Percentiles rank a stretch among this genome's conserved stretches.
Evolutionary conservation across 2,113 vertebrate genomes (phyloP).

Genomic region (Dromaius novaehollandiae): DNA sequence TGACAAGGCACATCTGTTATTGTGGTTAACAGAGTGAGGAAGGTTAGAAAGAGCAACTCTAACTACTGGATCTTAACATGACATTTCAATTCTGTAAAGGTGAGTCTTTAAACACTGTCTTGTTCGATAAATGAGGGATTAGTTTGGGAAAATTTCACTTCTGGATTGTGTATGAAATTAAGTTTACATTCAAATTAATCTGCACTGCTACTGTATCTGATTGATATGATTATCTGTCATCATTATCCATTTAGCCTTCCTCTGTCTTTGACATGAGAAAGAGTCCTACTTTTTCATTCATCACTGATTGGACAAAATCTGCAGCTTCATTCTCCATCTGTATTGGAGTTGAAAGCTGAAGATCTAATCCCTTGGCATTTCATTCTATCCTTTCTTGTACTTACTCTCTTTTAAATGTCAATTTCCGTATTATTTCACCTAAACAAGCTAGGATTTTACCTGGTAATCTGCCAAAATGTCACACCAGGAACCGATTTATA

Average conservation of each 20-base stretch:
- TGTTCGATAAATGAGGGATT: neutral
- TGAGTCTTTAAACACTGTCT: neutral
- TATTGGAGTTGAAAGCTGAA: neutral
- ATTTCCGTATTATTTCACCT: neutral
- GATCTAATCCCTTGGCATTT: neutral
- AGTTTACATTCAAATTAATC: constrained; percentile 27
- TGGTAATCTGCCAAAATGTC: neutral
- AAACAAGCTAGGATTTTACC: neutral
- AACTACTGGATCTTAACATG: neutral
- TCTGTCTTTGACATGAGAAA: neutral
- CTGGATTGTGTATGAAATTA: constrained; percentile 3
- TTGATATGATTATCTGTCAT: neutral
- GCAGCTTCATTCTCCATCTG: neutral
- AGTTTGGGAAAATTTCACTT: neutral
- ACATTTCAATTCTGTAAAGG: neutral
- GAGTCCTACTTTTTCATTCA: neutral
- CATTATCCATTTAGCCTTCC: neutral
- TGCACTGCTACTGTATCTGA: neutral
- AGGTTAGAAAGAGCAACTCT: neutral
- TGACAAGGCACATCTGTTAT: neutral
- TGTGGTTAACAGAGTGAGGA: neutral
- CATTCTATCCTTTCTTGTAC: neutral
- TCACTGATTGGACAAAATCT: neutral
- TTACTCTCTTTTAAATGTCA: neutral
- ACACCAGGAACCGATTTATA: neutral